These are phyloP conservation scores for Drosophila sproati DNA, from an alignment of 1,140 invertebrate genomes.

Conservation along the genomic window DNA sequence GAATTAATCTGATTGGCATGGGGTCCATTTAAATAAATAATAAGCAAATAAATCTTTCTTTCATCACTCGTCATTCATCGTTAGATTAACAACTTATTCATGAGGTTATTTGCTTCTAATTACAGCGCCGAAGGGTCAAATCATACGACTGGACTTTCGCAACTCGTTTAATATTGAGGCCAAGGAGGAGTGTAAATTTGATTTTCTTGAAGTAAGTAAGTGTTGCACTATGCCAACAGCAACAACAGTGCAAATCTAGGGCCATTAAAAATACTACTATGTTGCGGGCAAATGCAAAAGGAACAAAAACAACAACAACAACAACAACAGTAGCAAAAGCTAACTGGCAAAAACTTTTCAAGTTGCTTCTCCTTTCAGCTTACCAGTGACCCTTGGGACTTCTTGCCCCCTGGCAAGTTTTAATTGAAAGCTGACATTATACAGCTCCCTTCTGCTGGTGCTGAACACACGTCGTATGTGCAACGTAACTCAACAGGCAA, in stretches of 20 bases:
- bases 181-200: slow-evolving; percentile 91
- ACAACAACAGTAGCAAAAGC: slow-evolving; percentile 4
- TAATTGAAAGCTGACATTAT: slow-evolving; percentile 73
- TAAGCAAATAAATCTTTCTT: not conserved
- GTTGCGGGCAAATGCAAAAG: slow-evolving; percentile 12
- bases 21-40: not conserved
- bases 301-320: not conserved
- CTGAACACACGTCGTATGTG: slow-evolving; percentile 36
- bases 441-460: slow-evolving; percentile 10
- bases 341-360: slow-evolving; percentile 51
- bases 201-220: slow-evolving; percentile 90
- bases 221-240: slow-evolving; percentile 35
- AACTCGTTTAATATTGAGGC: slow-evolving; percentile 92
- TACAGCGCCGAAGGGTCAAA: slow-evolving; percentile 90
- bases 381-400: slow-evolving; percentile 29
- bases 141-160: slow-evolving; percentile 92
- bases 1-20: slow-evolving; percentile 3
- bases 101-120: slow-evolving; percentile 71
- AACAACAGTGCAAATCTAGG: slow-evolving; percentile 12
- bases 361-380: slow-evolving; percentile 52
- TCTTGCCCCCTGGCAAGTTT: slow-evolving; percentile 45
- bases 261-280: slow-evolving; percentile 26
- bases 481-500: slow-evolving; percentile 19
- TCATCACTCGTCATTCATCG: not conserved
- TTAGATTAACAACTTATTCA: not conserved